Evolutionary conservation across 2,888 invertebrate genomes (phyloP).

Genomic region (Pardosa pseudoannulata): DNA sequence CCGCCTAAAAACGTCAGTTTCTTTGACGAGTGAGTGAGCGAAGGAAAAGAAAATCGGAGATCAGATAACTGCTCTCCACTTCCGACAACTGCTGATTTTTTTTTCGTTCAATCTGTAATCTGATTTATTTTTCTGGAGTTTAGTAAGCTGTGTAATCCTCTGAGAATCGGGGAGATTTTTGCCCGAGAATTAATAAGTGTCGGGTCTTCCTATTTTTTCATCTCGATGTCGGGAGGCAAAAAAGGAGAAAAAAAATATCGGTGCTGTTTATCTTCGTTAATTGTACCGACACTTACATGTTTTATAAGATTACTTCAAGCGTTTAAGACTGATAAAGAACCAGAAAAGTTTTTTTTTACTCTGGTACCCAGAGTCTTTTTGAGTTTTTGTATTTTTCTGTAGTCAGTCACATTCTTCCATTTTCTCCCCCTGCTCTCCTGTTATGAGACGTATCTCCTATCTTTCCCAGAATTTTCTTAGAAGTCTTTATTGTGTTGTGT

Average conservation of each 20-base stretch:
- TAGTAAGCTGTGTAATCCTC: background rate
- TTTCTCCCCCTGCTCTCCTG: too few relatives aligned
- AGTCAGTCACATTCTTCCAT: too few relatives aligned
- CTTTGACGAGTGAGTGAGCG: background rate
- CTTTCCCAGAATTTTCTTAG: too few relatives aligned
- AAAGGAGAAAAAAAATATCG: too few relatives aligned
- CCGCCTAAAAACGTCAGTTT: background rate
- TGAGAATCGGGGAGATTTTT: background rate
- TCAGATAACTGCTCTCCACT: background rate
- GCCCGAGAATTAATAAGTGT: background rate
- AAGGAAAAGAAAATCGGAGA: background rate
- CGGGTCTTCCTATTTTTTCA: background rate
- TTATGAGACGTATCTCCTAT: too few relatives aligned
- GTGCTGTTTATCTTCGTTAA: background rate
- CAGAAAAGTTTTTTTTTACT: constrained; percentile 36
- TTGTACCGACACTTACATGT: background rate
- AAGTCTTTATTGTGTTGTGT: too few relatives aligned
- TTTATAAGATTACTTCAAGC: background rate
- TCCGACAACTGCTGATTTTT: background rate
- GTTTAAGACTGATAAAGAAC: background rate
- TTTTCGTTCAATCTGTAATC: background rate
- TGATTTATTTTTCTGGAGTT: background rate
- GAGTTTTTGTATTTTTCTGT: too few relatives aligned
- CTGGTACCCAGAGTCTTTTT: too few relatives aligned
- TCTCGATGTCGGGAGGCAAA: too few relatives aligned